Conservation (phyloP, 2,113 vertebrate genomes). For the Hemichromis elongatus region DNA sequence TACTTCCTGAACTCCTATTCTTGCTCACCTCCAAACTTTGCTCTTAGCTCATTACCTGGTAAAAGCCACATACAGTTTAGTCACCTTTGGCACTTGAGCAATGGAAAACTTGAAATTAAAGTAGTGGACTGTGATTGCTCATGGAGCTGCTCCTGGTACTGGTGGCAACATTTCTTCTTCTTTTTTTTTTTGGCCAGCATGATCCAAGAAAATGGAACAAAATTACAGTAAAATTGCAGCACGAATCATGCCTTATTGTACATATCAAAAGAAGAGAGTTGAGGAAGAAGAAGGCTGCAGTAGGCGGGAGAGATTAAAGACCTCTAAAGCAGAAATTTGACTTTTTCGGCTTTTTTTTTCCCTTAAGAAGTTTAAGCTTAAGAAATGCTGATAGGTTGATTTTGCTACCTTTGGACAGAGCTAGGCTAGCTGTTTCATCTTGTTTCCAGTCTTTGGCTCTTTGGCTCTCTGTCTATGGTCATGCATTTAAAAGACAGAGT, state of each 20-base stretch:
- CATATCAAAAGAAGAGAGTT: neutral
- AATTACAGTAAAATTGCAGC: neutral
- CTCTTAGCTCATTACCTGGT: neutral
- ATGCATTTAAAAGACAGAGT: neutral
- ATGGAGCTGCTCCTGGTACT: neutral
- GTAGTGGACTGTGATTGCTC: neutral
- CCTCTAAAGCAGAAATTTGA: neutral
- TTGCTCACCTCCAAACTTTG: neutral
- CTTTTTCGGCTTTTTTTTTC: neutral
- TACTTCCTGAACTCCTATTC: neutral
- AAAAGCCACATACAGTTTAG: neutral
- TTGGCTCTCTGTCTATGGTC: neutral
- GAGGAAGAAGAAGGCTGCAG: neutral
- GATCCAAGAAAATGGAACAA: neutral
- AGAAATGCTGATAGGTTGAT: neutral
- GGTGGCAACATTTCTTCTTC: neutral
- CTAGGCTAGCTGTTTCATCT: neutral
- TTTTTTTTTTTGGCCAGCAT: neutral
- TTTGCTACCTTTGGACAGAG: neutral
- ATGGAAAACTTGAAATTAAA: neutral
- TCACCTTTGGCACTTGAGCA: neutral
- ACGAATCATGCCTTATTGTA: neutral
- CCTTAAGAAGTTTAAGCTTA: neutral
- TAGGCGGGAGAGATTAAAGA: neutral
- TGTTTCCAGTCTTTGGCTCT: neutral